Percentiles rank a stretch among this genome's conserved stretches.
These are phyloP conservation scores for Phocides pigmalion DNA, from an alignment of 1,140 invertebrate species.

Conservation along the genomic window DNA sequence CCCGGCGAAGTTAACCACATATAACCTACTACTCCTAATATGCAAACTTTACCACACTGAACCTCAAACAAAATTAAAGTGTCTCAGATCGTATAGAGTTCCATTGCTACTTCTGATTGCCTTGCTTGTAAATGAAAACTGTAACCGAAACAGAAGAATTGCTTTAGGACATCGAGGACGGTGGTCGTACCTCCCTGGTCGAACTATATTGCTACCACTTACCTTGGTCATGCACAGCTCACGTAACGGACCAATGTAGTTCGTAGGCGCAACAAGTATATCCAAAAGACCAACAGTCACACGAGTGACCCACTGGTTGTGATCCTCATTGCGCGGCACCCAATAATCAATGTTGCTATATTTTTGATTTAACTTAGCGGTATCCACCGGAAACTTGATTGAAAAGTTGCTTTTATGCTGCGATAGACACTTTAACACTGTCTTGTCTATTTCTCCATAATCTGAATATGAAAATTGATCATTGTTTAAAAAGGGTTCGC, in stretches of 20 bases:
- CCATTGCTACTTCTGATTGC: no score
- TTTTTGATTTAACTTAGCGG: constrained; percentile 33
- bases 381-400: constrained; percentile 45
- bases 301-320: constrained; percentile 45
- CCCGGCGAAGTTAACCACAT: no score
- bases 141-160: no score
- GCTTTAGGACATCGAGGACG: no score
- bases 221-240: constrained; percentile 46
- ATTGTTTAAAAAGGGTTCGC: neutral
- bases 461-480: constrained; percentile 45
- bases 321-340: constrained; percentile 42
- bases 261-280: constrained; percentile 36
- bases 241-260: constrained; percentile 40
- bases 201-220: no score
- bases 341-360: constrained; percentile 40
- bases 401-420: constrained; percentile 33
- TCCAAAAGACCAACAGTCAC: constrained; percentile 45
- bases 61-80: no score
- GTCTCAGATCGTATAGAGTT: no score
- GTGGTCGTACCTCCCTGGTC: no score
- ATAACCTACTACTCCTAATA: no score
- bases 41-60: no score
- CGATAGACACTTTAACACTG: constrained; percentile 62
- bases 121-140: no score
- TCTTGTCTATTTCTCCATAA: constrained; percentile 46